Conservation (phyloP, 2,888 invertebrate genomes). For the Ectemnius continuus region DNA sequence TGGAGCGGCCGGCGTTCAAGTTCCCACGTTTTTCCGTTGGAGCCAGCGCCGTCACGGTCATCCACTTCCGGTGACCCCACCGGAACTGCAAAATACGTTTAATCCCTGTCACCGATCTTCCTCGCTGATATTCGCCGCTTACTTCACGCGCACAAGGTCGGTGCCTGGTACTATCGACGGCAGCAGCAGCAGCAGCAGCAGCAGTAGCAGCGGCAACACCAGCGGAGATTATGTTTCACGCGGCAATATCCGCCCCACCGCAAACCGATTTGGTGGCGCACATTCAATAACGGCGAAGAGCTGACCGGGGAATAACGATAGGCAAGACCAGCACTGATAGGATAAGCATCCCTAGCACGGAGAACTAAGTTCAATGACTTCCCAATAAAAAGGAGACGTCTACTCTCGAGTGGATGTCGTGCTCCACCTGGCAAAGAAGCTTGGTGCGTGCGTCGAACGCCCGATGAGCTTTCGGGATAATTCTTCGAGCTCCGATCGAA, state of each 20-base stretch:
- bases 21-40: constrained; percentile 78
- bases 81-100: constrained; percentile 73
- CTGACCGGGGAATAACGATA: too few species aligned
- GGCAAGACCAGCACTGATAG: too few species aligned
- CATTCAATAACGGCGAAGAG: too few species aligned
- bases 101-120: constrained; percentile 46
- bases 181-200: too few species aligned
- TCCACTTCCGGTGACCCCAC: constrained; percentile 75
- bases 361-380: not conserved
- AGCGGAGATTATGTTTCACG: too few species aligned
- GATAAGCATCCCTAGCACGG: too few species aligned
- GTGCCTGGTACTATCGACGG: not conserved
- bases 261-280: too few species aligned
- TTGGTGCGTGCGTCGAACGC: not conserved
- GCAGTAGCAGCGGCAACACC: too few species aligned
- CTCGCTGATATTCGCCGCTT: constrained; percentile 1
- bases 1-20: constrained; percentile 68
- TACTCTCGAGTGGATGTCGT: constrained; percentile 8
- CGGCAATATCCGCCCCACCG: too few species aligned
- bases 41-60: constrained; percentile 70
- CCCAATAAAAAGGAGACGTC: constrained; percentile 27
- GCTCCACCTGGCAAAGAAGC: constrained; percentile 47
- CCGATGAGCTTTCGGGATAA: too few species aligned
- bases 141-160: not conserved
- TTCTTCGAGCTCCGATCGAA: too few species aligned